phyloP scores from a whole-genome alignment of 2,113 vertebrate genomes.

The Callorhinus ursinus region DNA sequence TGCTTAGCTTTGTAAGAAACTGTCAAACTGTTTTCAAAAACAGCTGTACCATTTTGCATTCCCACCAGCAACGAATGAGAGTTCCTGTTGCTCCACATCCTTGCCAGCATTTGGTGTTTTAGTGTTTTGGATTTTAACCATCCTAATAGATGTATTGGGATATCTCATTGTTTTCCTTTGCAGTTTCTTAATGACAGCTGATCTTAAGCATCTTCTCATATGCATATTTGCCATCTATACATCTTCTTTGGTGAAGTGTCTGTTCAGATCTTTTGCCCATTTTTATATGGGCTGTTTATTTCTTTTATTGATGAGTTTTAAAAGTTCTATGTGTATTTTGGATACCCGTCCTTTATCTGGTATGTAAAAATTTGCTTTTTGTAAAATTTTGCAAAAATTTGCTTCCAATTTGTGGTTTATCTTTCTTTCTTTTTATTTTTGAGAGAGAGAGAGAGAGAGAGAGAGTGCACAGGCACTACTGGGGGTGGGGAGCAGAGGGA shows the following conservation, averaged over 20 bases:
- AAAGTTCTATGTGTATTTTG: not conserved
- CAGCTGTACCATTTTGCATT: not conserved
- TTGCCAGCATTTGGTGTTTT: not conserved
- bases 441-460: not conserved
- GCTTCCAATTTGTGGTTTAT: not conserved
- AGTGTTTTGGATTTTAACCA: not conserved
- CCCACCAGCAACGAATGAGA: not conserved
- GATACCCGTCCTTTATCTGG: not conserved
- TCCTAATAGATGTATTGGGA: fast-evolving
- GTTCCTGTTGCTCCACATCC: not conserved
- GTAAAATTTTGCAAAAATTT: not conserved
- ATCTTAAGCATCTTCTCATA: not conserved
- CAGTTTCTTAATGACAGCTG: not conserved
- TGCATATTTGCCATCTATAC: not conserved
- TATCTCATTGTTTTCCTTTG: not conserved
- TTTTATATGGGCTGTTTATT: not conserved
- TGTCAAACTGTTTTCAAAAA: not conserved
- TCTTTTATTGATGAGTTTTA: not conserved
- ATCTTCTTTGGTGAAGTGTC: not conserved
- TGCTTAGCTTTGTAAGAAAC: not conserved
- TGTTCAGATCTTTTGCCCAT: not conserved
- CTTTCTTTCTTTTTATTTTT: not conserved
- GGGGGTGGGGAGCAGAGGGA: not conserved
- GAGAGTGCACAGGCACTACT: not conserved
- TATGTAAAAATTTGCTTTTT: not conserved